Evolutionary conservation across 2,888 invertebrate species (phyloP).

Genomic region (Aphrophora alni): DNA sequence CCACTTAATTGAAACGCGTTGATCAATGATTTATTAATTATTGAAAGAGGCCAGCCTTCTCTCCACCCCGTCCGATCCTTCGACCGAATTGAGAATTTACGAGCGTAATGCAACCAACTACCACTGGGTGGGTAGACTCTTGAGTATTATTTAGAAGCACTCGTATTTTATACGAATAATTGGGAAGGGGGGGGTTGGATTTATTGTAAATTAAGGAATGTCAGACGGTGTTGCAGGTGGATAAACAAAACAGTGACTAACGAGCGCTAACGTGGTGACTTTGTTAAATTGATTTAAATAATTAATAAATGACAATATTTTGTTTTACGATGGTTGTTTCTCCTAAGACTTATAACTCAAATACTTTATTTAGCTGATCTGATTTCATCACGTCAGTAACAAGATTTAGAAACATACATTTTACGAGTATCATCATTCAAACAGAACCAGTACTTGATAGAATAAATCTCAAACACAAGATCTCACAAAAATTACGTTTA

Average conservation of each 20-base stretch:
- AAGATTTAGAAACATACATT: too few relatives aligned
- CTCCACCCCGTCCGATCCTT: background rate
- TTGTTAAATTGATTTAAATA: background rate
- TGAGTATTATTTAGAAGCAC: constrained; percentile 1
- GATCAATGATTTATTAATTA: background rate
- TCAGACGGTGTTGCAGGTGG: background rate
- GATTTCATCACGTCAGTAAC: background rate
- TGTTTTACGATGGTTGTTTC: background rate
- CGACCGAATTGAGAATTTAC: background rate
- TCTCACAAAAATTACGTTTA: too few relatives aligned
- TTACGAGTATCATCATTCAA: too few relatives aligned
- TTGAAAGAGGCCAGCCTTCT: background rate
- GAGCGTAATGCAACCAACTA: background rate
- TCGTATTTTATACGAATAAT: background rate
- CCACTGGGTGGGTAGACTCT: background rate
- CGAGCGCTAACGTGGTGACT: background rate
- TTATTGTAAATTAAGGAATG: background rate
- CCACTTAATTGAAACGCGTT: background rate
- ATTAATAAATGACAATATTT: background rate
- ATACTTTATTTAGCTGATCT: background rate
- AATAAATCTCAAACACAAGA: too few relatives aligned
- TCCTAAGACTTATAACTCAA: background rate
- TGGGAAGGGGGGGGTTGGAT: background rate
- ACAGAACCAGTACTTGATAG: too few relatives aligned
- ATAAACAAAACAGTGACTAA: background rate